Percentiles rank a stretch among this genome's conserved stretches.
phyloP scores from a whole-genome alignment of 1,140 invertebrate species.

The Plectrocnemia conspersa region DNA sequence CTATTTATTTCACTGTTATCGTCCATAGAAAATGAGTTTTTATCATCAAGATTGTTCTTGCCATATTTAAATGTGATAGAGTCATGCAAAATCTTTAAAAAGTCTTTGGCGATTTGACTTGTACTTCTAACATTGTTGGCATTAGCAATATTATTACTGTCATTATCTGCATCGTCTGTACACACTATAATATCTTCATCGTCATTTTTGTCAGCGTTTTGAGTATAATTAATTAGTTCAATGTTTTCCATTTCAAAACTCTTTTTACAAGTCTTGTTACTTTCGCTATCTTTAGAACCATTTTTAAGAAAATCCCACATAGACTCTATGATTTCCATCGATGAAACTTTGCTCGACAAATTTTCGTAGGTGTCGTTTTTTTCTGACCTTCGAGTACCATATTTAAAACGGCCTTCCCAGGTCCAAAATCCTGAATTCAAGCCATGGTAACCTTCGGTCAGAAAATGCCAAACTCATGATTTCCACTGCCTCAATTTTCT shows the following conservation, averaged over 20 bases:
- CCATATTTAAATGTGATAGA: slow-evolving; percentile 40
- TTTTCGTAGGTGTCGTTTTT: slow-evolving; percentile 9
- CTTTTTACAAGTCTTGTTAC: neutral
- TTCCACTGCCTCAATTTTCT: slow-evolving; percentile 71
- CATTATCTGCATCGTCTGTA: slow-evolving; percentile 8
- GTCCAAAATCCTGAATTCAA: slow-evolving; percentile 30
- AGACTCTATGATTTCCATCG: slow-evolving; percentile 45
- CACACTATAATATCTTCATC: neutral
- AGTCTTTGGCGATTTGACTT: slow-evolving; percentile 44
- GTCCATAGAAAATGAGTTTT: slow-evolving; percentile 39
- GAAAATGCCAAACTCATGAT: slow-evolving; percentile 60
- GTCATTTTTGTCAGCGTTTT: slow-evolving; percentile 2
- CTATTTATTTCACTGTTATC: slow-evolving; percentile 42
- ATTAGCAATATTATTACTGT: slow-evolving; percentile 38
- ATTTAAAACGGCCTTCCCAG: slow-evolving; percentile 19
- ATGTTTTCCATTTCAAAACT: neutral
- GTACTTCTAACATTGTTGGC: slow-evolving; percentile 36
- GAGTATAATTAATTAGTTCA: neutral
- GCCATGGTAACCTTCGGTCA: slow-evolving; percentile 34
- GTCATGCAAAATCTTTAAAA: slow-evolving; percentile 49
- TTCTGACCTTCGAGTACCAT: slow-evolving; percentile 18
- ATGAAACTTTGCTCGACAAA: slow-evolving; percentile 29
- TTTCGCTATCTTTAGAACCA: slow-evolving; percentile 20
- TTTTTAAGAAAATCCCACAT: slow-evolving; percentile 46
- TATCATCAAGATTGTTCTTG: slow-evolving; percentile 41